Evolutionary conservation across 2,797 vertebrate species (phyloP).

Genomic region (Pangasius krempfi): DNA sequence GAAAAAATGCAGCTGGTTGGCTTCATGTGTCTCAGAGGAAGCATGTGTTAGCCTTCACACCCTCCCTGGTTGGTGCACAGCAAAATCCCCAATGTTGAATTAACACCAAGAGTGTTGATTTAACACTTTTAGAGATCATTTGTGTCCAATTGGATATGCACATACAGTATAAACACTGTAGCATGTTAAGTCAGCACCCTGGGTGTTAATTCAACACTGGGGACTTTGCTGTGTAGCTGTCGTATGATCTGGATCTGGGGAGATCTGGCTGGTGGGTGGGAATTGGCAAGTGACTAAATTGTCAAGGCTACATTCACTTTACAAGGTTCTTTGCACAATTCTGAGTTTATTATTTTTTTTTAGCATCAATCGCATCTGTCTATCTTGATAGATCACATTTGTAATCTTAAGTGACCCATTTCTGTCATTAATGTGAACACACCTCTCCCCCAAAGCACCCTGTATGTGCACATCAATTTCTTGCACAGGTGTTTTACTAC

Average conservation of each 20-base stretch:
- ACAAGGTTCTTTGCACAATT: background rate
- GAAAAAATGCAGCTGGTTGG: background rate
- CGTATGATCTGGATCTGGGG: background rate
- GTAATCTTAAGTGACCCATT: background rate
- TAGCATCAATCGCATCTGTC: background rate
- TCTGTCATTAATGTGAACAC: background rate
- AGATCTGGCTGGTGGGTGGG: background rate
- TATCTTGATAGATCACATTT: background rate
- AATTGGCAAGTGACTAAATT: background rate
- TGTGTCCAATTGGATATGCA: background rate
- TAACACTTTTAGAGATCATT: background rate
- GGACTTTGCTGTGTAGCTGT: background rate
- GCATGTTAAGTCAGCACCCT: background rate
- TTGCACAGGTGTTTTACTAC: background rate
- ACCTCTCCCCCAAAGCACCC: background rate
- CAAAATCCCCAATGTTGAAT: background rate
- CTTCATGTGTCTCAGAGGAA: background rate
- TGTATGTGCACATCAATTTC: background rate
- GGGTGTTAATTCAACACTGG: background rate
- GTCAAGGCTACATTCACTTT: background rate
- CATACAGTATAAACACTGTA: background rate
- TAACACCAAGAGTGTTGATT: background rate
- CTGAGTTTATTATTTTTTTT: background rate
- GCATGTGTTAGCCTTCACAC: background rate
- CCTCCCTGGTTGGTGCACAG: background rate